Evolutionary conservation across 2,113 vertebrate genomes (phyloP).

Genomic region (Seriola quinqueradiata): DNA sequence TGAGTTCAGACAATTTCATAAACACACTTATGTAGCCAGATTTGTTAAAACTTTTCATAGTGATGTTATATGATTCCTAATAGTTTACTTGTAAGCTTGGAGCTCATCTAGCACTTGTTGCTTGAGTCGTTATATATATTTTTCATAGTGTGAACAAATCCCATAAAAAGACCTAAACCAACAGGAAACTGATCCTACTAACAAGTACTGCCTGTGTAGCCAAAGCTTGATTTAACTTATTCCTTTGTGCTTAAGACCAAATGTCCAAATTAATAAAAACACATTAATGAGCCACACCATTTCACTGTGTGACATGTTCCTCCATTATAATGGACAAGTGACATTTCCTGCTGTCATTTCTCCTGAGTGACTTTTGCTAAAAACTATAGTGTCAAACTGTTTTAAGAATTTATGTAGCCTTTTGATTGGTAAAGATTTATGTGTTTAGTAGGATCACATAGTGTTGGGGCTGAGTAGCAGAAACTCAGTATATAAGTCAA

Average conservation of each 20-base stretch:
- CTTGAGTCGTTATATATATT: not conserved
- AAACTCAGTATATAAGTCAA: too few species aligned
- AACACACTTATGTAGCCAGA: not conserved
- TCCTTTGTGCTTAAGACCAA: too few species aligned
- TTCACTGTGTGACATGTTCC: too few species aligned
- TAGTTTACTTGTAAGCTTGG: not conserved
- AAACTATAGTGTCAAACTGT: too few species aligned
- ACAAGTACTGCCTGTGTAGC: not conserved
- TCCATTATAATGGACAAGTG: too few species aligned
- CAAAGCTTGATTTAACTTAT: too few species aligned
- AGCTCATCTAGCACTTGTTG: not conserved
- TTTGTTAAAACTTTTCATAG: not conserved
- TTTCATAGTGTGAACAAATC: not conserved
- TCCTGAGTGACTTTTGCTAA: too few species aligned
- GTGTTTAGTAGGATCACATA: not conserved
- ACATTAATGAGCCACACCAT: too few species aligned
- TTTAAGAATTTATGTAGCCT: too few species aligned
- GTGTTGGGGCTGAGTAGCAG: not conserved
- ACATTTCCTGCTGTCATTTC: too few species aligned
- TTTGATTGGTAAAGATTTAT: not conserved
- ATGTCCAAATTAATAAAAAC: too few species aligned
- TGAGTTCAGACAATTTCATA: not conserved
- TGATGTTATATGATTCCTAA: not conserved
- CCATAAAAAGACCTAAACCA: not conserved
- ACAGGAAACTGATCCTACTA: not conserved